These are phyloP conservation scores for Geotrypetes seraphini DNA, from an alignment of 2,797 vertebrate species.

Conservation along the genomic window DNA sequence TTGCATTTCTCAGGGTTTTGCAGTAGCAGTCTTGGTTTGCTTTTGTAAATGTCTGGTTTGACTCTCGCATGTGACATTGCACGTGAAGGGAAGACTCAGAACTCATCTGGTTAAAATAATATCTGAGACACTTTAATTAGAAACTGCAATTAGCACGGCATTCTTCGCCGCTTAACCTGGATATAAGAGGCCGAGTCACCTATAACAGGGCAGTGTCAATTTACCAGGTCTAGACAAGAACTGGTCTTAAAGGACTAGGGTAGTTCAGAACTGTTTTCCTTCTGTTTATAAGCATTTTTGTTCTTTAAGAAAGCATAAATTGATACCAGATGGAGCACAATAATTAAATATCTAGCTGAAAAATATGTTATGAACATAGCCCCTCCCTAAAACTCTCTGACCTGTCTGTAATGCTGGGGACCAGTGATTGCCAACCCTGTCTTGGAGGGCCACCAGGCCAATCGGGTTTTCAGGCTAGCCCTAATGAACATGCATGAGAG, in stretches of 20 bases:
- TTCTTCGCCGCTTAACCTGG: conserved; percentile 14
- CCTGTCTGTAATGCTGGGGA: no score
- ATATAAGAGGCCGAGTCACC: conserved; percentile 10
- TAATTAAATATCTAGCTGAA: conserved; percentile 40
- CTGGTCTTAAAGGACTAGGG: conserved; percentile 33
- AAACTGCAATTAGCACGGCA: background rate
- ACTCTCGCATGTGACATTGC: no score
- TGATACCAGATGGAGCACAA: conserved; percentile 38
- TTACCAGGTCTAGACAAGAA: conserved; percentile 25
- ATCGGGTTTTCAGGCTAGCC: no score
- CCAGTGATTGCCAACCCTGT: no score
- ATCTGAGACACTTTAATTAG: conserved; percentile 7
- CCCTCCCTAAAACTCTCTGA: no score
- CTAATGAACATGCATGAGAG: no score
- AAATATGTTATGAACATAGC: conserved; percentile 41
- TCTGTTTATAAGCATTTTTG: conserved; percentile 30
- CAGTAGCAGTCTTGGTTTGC: no score
- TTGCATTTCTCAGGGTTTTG: no score
- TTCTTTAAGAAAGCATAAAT: conserved; percentile 33
- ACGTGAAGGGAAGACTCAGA: background rate
- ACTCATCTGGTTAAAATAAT: background rate
- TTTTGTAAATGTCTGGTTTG: no score
- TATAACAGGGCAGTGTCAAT: conserved; percentile 24
- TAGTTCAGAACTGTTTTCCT: conserved; percentile 31
- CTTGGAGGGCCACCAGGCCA: no score